Evolutionary conservation across 2,888 invertebrate genomes (phyloP).

Genomic region (Barypeithes pellucidus): DNA sequence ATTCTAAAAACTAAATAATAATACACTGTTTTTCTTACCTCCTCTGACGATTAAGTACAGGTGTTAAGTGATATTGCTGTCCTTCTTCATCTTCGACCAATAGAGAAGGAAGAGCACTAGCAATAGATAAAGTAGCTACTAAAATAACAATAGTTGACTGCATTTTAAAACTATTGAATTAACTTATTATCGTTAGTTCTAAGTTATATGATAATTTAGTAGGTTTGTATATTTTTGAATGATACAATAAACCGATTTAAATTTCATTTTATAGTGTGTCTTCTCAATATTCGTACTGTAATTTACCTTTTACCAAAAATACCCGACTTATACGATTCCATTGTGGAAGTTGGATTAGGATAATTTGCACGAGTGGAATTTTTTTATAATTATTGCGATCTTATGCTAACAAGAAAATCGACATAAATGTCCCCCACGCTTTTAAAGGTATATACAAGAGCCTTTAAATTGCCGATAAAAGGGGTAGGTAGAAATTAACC

Average conservation of each 20-base stretch:
- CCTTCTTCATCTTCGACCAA: slow-evolving; percentile 41
- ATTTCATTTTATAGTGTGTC: not conserved
- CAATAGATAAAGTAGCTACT: slow-evolving; percentile 3
- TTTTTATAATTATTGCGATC: not conserved
- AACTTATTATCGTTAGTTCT: not conserved
- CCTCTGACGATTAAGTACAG: slow-evolving; percentile 27
- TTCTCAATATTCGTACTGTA: not conserved
- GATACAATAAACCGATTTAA: not conserved
- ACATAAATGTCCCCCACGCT: too few relatives aligned
- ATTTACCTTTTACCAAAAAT: slow-evolving; percentile 12
- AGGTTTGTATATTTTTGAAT: not conserved
- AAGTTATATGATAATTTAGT: not conserved
- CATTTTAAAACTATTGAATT: not conserved
- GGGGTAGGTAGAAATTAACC: too few relatives aligned
- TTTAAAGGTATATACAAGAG: too few relatives aligned
- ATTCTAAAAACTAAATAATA: too few relatives aligned
- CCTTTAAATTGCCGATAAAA: too few relatives aligned
- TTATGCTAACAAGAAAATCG: too few relatives aligned
- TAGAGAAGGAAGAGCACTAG: slow-evolving; percentile 23
- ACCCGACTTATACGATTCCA: not conserved
- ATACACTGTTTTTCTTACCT: slow-evolving; percentile 37
- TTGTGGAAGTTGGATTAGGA: not conserved
- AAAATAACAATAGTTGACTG: slow-evolving; percentile 12
- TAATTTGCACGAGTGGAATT: not conserved
- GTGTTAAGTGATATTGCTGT: slow-evolving; percentile 34